Conservation (phyloP, 2,888 invertebrate species). For the Epistrophe eligans region DNA sequence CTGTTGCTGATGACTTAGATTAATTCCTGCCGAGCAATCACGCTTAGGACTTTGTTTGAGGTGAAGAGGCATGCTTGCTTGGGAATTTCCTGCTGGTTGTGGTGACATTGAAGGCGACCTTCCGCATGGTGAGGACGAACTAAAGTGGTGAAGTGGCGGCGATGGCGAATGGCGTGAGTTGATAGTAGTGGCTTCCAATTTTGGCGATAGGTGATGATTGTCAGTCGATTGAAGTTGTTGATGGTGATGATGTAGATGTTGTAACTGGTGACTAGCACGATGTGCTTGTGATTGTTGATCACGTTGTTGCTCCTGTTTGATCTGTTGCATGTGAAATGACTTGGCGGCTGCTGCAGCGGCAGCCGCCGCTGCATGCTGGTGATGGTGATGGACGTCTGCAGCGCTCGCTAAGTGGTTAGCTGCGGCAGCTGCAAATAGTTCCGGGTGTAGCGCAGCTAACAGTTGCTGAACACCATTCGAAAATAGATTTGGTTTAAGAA, state of each 20-base stretch:
- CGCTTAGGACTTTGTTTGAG: conserved; percentile 74
- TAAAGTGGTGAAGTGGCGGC: conserved; percentile 69
- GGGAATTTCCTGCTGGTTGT: conserved; percentile 55
- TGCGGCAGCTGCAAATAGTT: conserved; percentile 85
- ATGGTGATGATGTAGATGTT: conserved; percentile 77
- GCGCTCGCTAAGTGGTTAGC: conserved; percentile 81
- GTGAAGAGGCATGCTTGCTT: conserved; percentile 62
- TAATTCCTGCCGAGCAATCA: conserved; percentile 69
- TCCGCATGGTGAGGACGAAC: conserved; percentile 62
- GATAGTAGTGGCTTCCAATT: conserved; percentile 65
- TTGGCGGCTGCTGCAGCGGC: conserved; percentile 79
- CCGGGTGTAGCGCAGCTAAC: conserved; percentile 90
- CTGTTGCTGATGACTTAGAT: conserved; percentile 75
- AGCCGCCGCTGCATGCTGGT: conserved; percentile 78
- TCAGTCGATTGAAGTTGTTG: conserved; percentile 81
- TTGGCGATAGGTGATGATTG: conserved; percentile 77
- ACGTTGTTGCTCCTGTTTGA: conserved; percentile 82
- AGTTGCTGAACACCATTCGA: conserved; percentile 90
- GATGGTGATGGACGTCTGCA: conserved; percentile 77
- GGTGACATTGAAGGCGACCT: conserved; percentile 71
- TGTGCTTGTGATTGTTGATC: conserved; percentile 78
- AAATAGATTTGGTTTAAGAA: conserved; percentile 90
- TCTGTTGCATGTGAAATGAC: conserved; percentile 81
- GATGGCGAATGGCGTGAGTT: conserved; percentile 69
- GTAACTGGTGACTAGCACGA: conserved; percentile 72